phyloP scores from a whole-genome alignment of 2,113 vertebrate genomes.

The Percina caprodes region DNA sequence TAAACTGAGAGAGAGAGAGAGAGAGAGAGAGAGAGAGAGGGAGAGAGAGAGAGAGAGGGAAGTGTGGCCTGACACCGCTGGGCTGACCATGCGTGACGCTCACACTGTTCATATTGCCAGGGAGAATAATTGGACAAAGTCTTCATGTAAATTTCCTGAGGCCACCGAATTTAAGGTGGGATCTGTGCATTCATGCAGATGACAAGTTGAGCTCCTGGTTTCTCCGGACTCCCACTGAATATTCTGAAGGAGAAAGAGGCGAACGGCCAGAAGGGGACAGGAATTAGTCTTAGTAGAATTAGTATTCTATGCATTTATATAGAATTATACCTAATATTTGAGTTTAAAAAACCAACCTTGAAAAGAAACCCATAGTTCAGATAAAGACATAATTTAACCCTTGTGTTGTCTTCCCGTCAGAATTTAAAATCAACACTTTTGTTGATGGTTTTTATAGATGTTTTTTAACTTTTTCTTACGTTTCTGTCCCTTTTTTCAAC shows the following conservation, averaged over 20 bases:
- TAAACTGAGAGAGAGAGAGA: too few species aligned
- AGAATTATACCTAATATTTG: too few species aligned
- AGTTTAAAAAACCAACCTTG: too few species aligned
- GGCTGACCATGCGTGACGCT: constrained; percentile 74
- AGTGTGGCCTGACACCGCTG: constrained; percentile 52
- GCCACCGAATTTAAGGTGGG: constrained; percentile 78
- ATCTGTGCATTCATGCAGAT: constrained; percentile 82
- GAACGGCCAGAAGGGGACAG: constrained; percentile 52
- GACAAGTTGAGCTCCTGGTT: constrained; percentile 81
- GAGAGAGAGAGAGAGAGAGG: constrained; percentile 50
- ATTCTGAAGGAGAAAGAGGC: constrained; percentile 62
- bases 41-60: too few species aligned
- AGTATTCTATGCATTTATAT: too few species aligned
- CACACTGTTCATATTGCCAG: constrained; percentile 61
- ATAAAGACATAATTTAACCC: too few species aligned
- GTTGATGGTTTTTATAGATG: too few species aligned
- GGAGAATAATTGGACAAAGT: constrained; percentile 84
- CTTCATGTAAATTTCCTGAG: constrained; percentile 81
- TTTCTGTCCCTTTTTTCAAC: too few species aligned
- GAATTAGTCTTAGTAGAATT: constrained; percentile 44
- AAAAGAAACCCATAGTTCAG: too few species aligned
- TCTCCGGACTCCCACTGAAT: constrained; percentile 64
- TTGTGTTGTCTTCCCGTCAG: too few species aligned
- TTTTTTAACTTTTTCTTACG: too few species aligned
- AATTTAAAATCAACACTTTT: too few species aligned